phyloP scores from a whole-genome alignment of 2,113 vertebrate genomes.

The Campylomormyrus tamandua region DNA sequence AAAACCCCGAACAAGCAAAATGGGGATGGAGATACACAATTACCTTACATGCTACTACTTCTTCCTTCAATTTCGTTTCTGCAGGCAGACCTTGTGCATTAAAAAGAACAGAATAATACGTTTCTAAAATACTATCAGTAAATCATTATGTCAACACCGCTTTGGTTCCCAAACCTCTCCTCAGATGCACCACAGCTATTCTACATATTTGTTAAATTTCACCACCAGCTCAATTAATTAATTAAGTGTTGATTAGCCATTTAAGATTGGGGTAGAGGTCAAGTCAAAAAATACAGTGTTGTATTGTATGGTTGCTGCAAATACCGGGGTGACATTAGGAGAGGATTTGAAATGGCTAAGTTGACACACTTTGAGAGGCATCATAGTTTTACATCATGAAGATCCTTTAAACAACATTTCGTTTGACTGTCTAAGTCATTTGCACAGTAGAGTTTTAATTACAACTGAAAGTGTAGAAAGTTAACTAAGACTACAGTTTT shows the following conservation, averaged over 20 bases:
- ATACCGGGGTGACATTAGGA: neutral
- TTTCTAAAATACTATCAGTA: neutral
- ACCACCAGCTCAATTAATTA: neutral
- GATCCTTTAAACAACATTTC: neutral
- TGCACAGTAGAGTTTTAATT: too few species aligned
- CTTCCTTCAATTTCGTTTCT: constrained; percentile 15
- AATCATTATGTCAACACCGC: neutral
- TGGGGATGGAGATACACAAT: neutral
- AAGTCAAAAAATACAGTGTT: too few species aligned
- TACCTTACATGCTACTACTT: constrained; percentile 25
- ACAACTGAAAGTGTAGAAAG: too few species aligned
- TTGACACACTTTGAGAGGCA: too few species aligned
- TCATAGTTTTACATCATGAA: neutral
- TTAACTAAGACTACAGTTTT: too few species aligned
- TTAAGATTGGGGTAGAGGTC: too few species aligned
- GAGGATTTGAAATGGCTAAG: neutral
- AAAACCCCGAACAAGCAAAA: neutral
- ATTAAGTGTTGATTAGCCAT: neutral
- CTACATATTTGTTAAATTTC: neutral
- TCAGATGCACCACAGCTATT: neutral
- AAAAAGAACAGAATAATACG: neutral
- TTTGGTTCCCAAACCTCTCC: too few species aligned
- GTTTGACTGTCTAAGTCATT: too few species aligned
- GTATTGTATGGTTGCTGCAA: neutral
- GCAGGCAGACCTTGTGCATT: constrained; percentile 25